Percentiles rank a stretch among this genome's conserved stretches.
Evolutionary conservation across 2,888 invertebrate genomes (phyloP).

Genomic region (Achlya flavicornis): DNA sequence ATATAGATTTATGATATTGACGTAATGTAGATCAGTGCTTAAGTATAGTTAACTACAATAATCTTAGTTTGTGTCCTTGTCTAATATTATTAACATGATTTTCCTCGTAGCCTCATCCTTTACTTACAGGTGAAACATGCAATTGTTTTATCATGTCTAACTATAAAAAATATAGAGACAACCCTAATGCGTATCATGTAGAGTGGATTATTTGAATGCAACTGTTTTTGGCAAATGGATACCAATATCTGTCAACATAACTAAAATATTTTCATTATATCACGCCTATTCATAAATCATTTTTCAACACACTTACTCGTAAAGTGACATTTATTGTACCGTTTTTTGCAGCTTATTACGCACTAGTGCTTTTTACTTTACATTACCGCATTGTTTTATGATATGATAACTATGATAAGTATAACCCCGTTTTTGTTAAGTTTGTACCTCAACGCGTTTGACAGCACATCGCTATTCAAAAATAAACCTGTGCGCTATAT

Average conservation of each 20-base stretch:
- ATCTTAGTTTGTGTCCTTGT: conserved; percentile 32
- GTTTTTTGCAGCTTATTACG: no score
- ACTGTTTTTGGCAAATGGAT: conserved; percentile 35
- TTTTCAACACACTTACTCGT: no score
- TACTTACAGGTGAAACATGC: conserved; percentile 1
- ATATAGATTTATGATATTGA: no score
- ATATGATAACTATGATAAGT: no score
- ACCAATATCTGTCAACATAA: conserved; percentile 25
- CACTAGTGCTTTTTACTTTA: no score
- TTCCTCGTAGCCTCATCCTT: conserved; percentile 33
- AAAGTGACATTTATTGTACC: no score
- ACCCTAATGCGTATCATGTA: conserved; percentile 31
- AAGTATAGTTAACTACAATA: conserved; percentile 34
- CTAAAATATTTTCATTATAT: conserved; percentile 6
- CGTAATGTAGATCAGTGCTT: conserved; percentile 19
- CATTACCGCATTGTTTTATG: no score
- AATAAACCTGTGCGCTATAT: no score
- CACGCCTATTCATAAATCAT: no score
- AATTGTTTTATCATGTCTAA: neutral
- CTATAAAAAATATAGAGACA: conserved; percentile 22
- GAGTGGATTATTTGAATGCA: conserved; percentile 35
- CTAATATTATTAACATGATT: conserved; percentile 32
- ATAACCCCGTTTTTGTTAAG: no score
- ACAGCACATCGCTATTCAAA: no score
- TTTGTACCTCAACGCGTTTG: no score